These are phyloP conservation scores for Cardinalis cardinalis DNA, from an alignment of 2,113 vertebrate species.

Conservation along the genomic window DNA sequence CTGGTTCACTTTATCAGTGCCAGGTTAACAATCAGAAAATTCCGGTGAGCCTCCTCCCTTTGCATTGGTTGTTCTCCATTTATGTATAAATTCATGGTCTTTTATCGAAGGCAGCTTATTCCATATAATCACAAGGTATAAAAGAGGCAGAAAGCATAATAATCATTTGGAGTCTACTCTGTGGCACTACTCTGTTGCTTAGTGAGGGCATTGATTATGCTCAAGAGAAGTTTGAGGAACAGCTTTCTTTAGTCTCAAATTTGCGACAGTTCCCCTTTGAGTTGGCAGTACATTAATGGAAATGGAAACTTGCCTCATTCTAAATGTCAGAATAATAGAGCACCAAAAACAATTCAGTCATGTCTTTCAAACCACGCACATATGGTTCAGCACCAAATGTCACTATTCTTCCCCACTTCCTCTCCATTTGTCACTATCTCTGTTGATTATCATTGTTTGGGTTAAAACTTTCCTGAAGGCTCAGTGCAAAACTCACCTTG, in stretches of 20 bases:
- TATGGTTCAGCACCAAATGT: constrained; percentile 85
- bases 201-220: constrained; percentile 72
- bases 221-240: constrained; percentile 78
- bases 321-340: constrained; percentile 86
- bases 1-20: background rate
- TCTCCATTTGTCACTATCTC: constrained; percentile 63
- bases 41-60: background rate
- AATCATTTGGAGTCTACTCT: background rate
- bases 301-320: constrained; percentile 85
- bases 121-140: background rate
- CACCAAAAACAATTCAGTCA: constrained; percentile 86
- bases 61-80: background rate
- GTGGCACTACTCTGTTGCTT: constrained; percentile 50
- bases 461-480: constrained; percentile 59
- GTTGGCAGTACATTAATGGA: constrained; percentile 85
- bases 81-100: background rate
- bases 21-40: background rate
- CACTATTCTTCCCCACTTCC: constrained; percentile 74
- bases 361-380: constrained; percentile 86
- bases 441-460: constrained; percentile 66
- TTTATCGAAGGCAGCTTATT: background rate
- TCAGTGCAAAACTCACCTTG: constrained; percentile 38
- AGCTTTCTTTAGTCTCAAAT: constrained; percentile 86
- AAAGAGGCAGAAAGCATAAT: background rate
- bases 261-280: constrained; percentile 80